Percentiles rank a stretch among this genome's conserved stretches.
Conservation (phyloP, 2,113 vertebrate genomes). For the Ceratotherium simum region DNA sequence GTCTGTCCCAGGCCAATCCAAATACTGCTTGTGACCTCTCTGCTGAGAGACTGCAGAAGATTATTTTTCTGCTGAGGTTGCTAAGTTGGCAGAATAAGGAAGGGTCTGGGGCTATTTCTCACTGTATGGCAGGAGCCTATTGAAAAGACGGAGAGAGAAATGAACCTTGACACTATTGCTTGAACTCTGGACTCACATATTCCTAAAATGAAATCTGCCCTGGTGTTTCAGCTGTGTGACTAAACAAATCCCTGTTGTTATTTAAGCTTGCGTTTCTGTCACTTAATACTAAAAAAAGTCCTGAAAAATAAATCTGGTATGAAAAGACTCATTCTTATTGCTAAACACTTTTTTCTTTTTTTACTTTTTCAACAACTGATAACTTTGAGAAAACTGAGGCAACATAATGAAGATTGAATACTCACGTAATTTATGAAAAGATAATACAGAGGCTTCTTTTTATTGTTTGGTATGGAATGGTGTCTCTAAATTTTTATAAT, state of each 20-base stretch:
- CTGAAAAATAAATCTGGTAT: not conserved
- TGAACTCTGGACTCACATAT: not conserved
- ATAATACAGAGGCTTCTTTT: not conserved
- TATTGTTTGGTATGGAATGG: constrained; percentile 11
- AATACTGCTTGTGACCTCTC: not conserved
- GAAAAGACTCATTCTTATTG: constrained; percentile 2
- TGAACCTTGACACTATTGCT: not conserved
- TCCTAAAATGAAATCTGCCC: constrained; percentile 21
- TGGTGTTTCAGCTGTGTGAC: not conserved
- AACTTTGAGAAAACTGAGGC: constrained; percentile 29
- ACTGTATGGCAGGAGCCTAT: not conserved
- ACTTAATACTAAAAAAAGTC: constrained; percentile 1
- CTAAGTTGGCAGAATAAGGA: constrained; percentile 20
- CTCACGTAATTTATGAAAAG: constrained; percentile 22
- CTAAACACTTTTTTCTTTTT: not conserved
- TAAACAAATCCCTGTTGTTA: not conserved
- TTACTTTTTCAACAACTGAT: not conserved
- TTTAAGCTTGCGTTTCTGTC: constrained; percentile 31
- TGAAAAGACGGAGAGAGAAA: not conserved
- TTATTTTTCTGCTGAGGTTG: not conserved
- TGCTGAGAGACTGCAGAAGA: not conserved
- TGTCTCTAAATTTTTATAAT: constrained; percentile 27
- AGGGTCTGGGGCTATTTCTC: not conserved
- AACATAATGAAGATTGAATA: not conserved
- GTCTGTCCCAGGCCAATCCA: not conserved